Evolutionary conservation across 2,113 vertebrate species (phyloP).

Genomic region (Sus scrofa): T2T-Sscrofa CM000829.6:68803001-68803500

Average conservation of each 20-base stretch:
- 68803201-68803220: not conserved
- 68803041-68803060: too few species aligned
- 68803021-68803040: too few species aligned
- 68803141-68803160: too few species aligned
- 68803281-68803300: not conserved
- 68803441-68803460: not conserved
- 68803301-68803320: not conserved
- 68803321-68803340: not conserved
- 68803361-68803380: not conserved
- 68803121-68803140: too few species aligned
- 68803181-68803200: too few species aligned
- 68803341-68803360: not conserved
- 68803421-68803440: not conserved
- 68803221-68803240: not conserved
- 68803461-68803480: not conserved
- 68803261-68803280: not conserved
- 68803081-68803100: too few species aligned
- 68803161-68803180: too few species aligned
- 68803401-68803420: not conserved
- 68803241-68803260: constrained; percentile 6
- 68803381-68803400: not conserved
- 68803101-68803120: too few species aligned
- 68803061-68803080: too few species aligned
- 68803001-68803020: too few species aligned
- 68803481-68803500: not conserved